phyloP scores from a whole-genome alignment of 1,140 invertebrate genomes.

The Micrasema longulum region DNA sequence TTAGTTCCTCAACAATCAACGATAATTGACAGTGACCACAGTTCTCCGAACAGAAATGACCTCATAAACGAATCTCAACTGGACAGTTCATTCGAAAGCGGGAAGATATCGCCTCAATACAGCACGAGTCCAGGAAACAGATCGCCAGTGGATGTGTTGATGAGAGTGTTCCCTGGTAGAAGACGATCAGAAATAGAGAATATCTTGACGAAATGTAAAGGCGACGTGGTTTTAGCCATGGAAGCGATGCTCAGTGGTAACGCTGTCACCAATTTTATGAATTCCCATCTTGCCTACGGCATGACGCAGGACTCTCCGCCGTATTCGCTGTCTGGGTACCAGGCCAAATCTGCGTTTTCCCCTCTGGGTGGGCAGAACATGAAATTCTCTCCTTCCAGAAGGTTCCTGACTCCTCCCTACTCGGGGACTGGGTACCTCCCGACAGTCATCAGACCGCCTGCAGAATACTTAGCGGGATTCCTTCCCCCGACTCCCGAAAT shows the following conservation, averaged over 20 bases:
- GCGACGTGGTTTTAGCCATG: constrained; percentile 91
- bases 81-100: constrained; percentile 52
- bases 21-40: constrained; percentile 50
- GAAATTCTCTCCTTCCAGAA: constrained; percentile 69
- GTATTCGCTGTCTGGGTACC: constrained; percentile 61
- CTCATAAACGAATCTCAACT: constrained; percentile 52
- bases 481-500: constrained; percentile 62
- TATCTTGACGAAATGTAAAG: constrained; percentile 80
- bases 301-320: constrained; percentile 62
- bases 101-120: constrained; percentile 52
- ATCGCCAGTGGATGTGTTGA: constrained; percentile 65
- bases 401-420: constrained; percentile 83
- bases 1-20: constrained; percentile 45
- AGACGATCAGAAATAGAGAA: constrained; percentile 86
- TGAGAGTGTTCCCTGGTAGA: constrained; percentile 85
- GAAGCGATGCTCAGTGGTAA: constrained; percentile 84
- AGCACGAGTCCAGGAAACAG: constrained; percentile 56
- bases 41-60: constrained; percentile 50
- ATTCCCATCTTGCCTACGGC: constrained; percentile 53
- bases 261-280: constrained; percentile 57
- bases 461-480: constrained; percentile 64
- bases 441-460: constrained; percentile 78
- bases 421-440: constrained; percentile 84
- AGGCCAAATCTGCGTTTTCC: constrained; percentile 77
- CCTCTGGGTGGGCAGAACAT: constrained; percentile 73